These are phyloP conservation scores for Lepidocyrtoides sp. DNA, from an alignment of 2,888 invertebrate species.

Conservation along the genomic window DNA sequence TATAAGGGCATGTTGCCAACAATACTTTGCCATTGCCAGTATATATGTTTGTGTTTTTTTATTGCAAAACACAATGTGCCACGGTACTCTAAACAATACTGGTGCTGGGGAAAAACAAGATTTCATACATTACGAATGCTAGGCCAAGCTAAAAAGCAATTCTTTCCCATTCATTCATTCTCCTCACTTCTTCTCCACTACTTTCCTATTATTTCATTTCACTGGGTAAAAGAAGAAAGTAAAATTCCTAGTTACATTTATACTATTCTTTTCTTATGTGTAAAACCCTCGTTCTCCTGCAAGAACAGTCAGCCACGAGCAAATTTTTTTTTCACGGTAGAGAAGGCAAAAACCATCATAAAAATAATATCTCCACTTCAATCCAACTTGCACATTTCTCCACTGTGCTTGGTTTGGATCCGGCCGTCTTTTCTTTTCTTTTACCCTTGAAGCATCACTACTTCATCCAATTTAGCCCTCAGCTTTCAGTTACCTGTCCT, in stretches of 20 bases:
- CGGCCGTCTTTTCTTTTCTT: not conserved
- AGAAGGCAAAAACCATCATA: constrained; percentile 28
- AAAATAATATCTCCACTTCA: constrained; percentile 21
- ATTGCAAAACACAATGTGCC: constrained; percentile 19
- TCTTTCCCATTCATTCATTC: constrained; percentile 42
- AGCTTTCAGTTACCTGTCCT: constrained; percentile 52
- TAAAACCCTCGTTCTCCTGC: not conserved
- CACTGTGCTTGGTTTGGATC: not conserved
- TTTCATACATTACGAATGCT: constrained; percentile 51
- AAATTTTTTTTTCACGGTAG: constrained; percentile 41
- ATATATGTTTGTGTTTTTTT: constrained; percentile 23
- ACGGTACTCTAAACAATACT: constrained; percentile 15
- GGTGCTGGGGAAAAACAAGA: constrained; percentile 31
- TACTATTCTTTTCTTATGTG: no score
- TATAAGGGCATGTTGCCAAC: constrained; percentile 46
- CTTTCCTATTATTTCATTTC: constrained; percentile 28
- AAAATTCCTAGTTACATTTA: not conserved
- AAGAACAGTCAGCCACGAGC: not conserved
- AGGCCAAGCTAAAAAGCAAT: constrained; percentile 13
- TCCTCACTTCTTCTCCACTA: no score
- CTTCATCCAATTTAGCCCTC: constrained; percentile 25
- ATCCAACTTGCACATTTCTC: constrained; percentile 12
- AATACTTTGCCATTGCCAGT: not conserved
- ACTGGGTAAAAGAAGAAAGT: not conserved
- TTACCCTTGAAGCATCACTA: constrained; percentile 2